phyloP scores from a whole-genome alignment of 2,888 invertebrate species.

The Ophion ellenae region DNA sequence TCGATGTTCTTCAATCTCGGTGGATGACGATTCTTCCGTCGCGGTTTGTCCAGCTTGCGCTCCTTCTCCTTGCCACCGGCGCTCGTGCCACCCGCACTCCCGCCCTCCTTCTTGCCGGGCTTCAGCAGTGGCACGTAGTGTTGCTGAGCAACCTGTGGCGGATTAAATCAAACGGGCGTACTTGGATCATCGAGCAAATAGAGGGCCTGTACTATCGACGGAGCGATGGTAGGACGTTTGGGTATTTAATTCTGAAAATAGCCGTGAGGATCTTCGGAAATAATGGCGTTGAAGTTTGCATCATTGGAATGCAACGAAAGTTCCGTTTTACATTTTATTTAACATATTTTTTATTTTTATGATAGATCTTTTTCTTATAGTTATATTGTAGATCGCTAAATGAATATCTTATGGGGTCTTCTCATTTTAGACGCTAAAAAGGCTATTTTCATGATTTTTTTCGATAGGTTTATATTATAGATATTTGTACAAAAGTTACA shows the following conservation, averaged over 20 bases:
- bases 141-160: constrained; percentile 80
- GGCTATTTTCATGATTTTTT: no score
- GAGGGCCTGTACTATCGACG: background rate
- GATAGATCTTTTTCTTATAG: no score
- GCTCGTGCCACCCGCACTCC: constrained; percentile 78
- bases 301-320: no score
- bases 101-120: constrained; percentile 84
- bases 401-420: no score
- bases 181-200: background rate
- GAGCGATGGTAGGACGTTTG: background rate
- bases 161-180: background rate
- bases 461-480: no score
- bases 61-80: constrained; percentile 77
- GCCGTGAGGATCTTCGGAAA: background rate
- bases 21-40: constrained; percentile 85
- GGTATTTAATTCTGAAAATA: background rate
- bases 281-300: no score
- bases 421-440: no score
- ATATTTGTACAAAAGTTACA: no score
- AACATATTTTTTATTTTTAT: no score
- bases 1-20: constrained; percentile 96
- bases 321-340: no score
- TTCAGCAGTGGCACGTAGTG: constrained; percentile 83
- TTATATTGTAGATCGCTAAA: no score
- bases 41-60: constrained; percentile 81